Conservation (phyloP, 2,797 vertebrate genomes). For the Smutsia temminckii region DNA sequence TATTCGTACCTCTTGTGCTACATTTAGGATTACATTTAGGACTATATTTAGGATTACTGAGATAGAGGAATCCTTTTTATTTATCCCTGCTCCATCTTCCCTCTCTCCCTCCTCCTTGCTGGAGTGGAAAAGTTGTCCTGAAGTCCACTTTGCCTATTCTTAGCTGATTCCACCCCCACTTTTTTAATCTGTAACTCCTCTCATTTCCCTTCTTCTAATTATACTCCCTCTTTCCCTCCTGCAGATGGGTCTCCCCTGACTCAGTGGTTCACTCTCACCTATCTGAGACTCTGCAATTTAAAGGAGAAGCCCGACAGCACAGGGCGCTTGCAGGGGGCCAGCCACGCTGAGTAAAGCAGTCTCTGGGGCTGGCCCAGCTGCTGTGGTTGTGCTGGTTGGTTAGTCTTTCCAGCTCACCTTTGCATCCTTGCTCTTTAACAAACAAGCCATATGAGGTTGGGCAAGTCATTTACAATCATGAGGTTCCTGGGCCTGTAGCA, state of each 20-base stretch:
- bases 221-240: neutral
- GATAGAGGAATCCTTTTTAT: neutral
- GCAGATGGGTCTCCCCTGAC: neutral
- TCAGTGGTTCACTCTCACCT: neutral
- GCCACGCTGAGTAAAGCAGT: neutral
- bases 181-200: neutral
- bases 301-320: neutral
- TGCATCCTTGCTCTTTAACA: neutral
- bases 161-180: neutral
- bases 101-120: neutral
- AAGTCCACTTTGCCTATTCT: neutral
- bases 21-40: neutral
- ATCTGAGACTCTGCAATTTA: neutral
- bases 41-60: neutral
- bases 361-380: neutral
- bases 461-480: constrained; percentile 9
- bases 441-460: neutral
- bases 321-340: too few species aligned
- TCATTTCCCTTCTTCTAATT: neutral
- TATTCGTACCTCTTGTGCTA: neutral
- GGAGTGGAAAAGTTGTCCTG: neutral
- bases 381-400: neutral
- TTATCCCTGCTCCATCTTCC: neutral
- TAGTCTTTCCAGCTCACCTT: neutral
- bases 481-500: neutral